phyloP scores from a whole-genome alignment of 2,113 vertebrate genomes.

The Spermophilus dauricus region DNA sequence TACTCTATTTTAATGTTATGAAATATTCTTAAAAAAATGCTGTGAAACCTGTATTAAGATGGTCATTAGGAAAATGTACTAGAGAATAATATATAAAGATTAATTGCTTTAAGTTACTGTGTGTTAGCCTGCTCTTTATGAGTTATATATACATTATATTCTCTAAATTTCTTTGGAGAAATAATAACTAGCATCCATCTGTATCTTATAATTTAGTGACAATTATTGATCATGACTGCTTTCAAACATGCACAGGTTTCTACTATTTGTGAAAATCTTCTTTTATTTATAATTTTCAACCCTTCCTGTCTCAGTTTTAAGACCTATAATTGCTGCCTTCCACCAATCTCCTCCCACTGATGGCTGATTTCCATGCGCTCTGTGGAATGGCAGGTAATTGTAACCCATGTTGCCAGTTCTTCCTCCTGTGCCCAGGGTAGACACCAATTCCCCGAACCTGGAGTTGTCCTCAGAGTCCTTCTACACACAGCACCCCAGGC shows the following conservation, averaged over 20 bases:
- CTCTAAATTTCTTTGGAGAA: constrained; percentile 57
- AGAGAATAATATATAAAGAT: not conserved
- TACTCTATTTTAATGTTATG: not conserved
- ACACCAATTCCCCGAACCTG: constrained; percentile 13
- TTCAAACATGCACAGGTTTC: constrained; percentile 17
- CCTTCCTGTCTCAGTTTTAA: constrained; percentile 42
- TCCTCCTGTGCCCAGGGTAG: not conserved
- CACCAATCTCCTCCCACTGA: not conserved
- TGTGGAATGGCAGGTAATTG: not conserved
- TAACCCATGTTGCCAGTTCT: constrained; percentile 6
- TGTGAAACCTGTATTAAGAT: not conserved
- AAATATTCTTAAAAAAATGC: constrained; percentile 11
- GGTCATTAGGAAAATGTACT: not conserved
- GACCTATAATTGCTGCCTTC: not conserved
- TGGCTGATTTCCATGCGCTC: not conserved
- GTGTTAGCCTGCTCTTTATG: not conserved
- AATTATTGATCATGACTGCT: constrained; percentile 49
- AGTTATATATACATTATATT: not conserved
- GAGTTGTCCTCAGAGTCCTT: not conserved
- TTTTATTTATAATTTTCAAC: constrained; percentile 50
- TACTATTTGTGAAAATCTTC: constrained; percentile 16
- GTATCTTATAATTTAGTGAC: constrained; percentile 29
- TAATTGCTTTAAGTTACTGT: not conserved
- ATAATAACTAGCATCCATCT: not conserved
- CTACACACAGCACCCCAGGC: not conserved